Evolutionary conservation across 1,140 invertebrate species (phyloP), one percentile per base, ranked within the genome.

Genomic region (Lordiphosa collinella): DNA sequence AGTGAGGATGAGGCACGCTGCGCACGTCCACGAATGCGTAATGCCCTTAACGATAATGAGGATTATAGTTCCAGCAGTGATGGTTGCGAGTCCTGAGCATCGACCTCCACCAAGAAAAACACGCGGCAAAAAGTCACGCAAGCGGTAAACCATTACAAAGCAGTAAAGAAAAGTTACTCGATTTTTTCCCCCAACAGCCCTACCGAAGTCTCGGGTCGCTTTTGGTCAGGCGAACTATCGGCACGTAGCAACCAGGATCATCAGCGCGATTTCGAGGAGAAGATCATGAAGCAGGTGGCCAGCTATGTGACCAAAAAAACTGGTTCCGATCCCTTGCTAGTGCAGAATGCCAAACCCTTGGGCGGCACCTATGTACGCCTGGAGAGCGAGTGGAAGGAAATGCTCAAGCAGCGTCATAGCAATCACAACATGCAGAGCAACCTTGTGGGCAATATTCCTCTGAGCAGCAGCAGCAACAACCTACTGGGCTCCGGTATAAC

Each of bases 231-330:
- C 6, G 93, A 94, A 57, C 89, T 94, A 37, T 94, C 93, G 1
- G 93, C 94, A 16, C 91, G 95, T 57, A 95, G 93, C 72, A 96
- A 96, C 89, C 95, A 96, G 87, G 95, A 96, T 84, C 93, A 94
- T 71, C 95, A 96, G 88, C 89, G 95, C 14, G 93, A 95, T 41
- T 94, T 93, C 73, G 95, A 96, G 89, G 95, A 96, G 90, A 92
- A 91, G 65, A 91, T 92, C 1, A 91, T 93, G 35, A 90, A 91
- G 36, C 92, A 94, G 86, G 94, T 95, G 90, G 89, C 92, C 13
- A 85, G 90, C 2, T 89, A 94, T 34, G 90, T 95, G 72, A 92
- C 69, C 31, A 89, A 88, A 29, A 89, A 89, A 44, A 88, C 72
- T 0, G 88, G 86, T 22, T 64, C 75, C 6, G 88, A 89, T 51